phyloP scores from a whole-genome alignment of 2,888 invertebrate genomes.

The Tenthredo amoena region DNA sequence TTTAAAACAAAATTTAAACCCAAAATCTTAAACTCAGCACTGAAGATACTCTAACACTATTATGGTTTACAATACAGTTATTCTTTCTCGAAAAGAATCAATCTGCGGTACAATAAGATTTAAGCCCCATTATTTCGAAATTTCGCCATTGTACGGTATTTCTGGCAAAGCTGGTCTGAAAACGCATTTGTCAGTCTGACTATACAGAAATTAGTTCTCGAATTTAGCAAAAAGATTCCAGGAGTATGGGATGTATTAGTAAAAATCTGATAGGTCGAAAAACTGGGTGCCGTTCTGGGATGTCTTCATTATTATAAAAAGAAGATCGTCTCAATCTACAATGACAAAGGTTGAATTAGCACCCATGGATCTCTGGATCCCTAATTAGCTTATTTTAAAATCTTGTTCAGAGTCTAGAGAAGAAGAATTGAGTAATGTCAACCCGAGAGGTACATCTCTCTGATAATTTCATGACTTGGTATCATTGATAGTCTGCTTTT shows the following conservation, averaged over 20 bases:
- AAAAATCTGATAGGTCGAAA: background rate
- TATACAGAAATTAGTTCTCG: background rate
- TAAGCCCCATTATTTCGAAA: background rate
- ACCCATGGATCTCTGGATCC: background rate
- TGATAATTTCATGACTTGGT: background rate
- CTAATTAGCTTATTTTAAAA: background rate
- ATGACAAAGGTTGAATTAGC: background rate
- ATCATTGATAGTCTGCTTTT: background rate
- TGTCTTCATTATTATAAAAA: background rate
- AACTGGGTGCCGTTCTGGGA: background rate
- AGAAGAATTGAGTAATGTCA: background rate
- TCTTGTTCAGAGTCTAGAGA: constrained; percentile 9
- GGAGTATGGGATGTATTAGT: background rate
- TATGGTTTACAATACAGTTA: background rate
- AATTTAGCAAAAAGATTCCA: background rate
- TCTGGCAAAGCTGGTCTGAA: background rate
- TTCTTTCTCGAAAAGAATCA: background rate
- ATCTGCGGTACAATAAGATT: constrained; percentile 26
- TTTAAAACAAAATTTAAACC: constrained; percentile 4
- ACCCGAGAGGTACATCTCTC: background rate
- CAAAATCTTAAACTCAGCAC: constrained; percentile 19
- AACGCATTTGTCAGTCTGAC: background rate
- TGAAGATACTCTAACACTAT: constrained; percentile 19
- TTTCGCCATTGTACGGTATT: background rate
- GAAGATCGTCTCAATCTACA: constrained; percentile 10